These are phyloP conservation scores for Bos javanicus DNA, from an alignment of 2,113 vertebrate genomes.

Conservation along the genomic window DNA sequence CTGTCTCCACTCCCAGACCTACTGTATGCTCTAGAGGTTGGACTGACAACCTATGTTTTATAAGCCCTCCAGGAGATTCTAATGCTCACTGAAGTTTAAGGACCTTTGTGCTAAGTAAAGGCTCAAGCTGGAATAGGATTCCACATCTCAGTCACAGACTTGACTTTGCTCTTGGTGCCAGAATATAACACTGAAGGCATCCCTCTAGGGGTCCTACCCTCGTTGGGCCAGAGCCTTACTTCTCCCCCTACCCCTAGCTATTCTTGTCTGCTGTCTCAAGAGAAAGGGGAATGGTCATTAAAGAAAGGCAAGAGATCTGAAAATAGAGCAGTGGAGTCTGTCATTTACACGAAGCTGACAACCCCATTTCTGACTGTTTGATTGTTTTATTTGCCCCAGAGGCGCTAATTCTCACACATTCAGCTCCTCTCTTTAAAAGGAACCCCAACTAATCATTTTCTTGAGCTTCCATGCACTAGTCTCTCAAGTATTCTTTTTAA, in stretches of 20 bases:
- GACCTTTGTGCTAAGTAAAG: neutral
- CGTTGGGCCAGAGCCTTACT: neutral
- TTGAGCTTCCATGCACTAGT: conserved; percentile 62
- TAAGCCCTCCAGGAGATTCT: neutral
- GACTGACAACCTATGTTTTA: neutral
- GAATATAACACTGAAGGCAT: neutral
- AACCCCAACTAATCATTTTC: conserved; percentile 63
- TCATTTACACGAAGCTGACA: conserved; percentile 54
- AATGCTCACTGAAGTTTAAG: neutral
- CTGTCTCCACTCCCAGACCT: neutral
- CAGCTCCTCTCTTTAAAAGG: conserved; percentile 53
- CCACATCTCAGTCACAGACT: neutral
- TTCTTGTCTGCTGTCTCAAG: neutral
- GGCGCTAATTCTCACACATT: conserved; percentile 39
- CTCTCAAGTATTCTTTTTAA: conserved; percentile 72
- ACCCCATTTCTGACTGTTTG: conserved; percentile 54
- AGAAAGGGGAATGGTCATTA: conserved; percentile 46
- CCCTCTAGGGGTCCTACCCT: neutral
- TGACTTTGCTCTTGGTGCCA: neutral
- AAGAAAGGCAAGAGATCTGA: conserved; percentile 51
- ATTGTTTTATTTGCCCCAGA: conserved; percentile 69
- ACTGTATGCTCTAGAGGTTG: neutral
- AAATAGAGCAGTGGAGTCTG: conserved; percentile 29
- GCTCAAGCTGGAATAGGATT: neutral
- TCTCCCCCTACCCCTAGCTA: neutral